Percentiles rank a stretch among this genome's conserved stretches.
phyloP scores from a whole-genome alignment of 1,140 invertebrate genomes.

The Solen grandis region DNA sequence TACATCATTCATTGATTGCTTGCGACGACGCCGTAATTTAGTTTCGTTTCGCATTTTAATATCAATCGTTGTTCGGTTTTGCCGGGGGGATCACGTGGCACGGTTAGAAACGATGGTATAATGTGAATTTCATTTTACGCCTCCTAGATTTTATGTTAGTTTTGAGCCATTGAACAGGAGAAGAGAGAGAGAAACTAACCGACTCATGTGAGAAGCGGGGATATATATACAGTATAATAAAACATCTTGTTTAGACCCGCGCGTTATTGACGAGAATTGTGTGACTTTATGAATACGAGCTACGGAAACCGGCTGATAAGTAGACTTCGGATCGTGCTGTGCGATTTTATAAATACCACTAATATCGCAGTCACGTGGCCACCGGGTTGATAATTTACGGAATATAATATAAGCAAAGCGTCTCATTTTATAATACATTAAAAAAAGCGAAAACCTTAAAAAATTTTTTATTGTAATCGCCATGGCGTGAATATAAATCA shows the following conservation, averaged over 20 bases:
- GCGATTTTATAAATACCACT: conserved; percentile 30
- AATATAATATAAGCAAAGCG: conserved; percentile 34
- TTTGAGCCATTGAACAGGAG: no score
- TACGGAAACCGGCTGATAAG: no score
- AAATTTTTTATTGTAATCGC: no score
- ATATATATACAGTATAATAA: background rate
- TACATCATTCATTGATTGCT: conserved; percentile 9
- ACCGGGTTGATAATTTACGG: conserved; percentile 47
- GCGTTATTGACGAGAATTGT: no score
- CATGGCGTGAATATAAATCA: conserved; percentile 46
- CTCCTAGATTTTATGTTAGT: conserved; percentile 33
- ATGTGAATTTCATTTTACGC: conserved; percentile 38
- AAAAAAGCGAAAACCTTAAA: no score
- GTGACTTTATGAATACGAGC: no score
- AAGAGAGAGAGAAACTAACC: conserved; percentile 5
- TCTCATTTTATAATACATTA: no score
- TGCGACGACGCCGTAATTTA: background rate
- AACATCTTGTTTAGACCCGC: no score
- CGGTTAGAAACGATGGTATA: no score
- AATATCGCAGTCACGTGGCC: conserved; percentile 23
- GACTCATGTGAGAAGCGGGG: background rate
- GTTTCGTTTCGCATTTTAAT: conserved; percentile 17
- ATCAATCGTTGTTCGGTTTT: conserved; percentile 1
- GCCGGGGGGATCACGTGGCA: background rate
- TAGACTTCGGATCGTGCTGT: no score